These are phyloP conservation scores for Pelobates cultripes DNA, from an alignment of 2,797 vertebrate genomes.

Conservation along the genomic window DNA sequence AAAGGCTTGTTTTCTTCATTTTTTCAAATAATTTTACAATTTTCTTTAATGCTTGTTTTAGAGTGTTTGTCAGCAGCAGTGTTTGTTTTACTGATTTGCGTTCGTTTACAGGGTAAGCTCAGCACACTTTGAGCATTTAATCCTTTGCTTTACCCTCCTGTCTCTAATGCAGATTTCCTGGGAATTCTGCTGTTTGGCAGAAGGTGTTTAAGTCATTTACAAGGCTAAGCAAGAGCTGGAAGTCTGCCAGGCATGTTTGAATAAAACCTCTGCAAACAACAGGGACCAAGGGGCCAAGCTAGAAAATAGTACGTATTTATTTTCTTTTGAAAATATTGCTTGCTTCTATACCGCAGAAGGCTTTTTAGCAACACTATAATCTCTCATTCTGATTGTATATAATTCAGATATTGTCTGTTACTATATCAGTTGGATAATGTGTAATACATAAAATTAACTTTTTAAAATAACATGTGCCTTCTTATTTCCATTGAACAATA, in stretches of 20 bases:
- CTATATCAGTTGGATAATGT: conserved; percentile 8
- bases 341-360: conserved; percentile 10
- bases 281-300: conserved; percentile 46
- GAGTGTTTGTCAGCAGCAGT: conserved; percentile 33
- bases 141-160: conserved; percentile 6
- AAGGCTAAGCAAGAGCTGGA: conserved; percentile 58
- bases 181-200: conserved; percentile 33
- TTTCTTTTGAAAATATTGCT: conserved; percentile 45
- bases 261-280: conserved; percentile 58
- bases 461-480: background rate
- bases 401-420: conserved; percentile 16
- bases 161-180: conserved; percentile 35
- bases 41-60: conserved; percentile 16
- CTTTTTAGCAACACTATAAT: conserved; percentile 42
- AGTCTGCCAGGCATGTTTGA: conserved; percentile 55
- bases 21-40: conserved; percentile 22
- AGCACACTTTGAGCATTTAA: conserved; percentile 39
- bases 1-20: background rate
- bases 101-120: conserved; percentile 40
- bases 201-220: conserved; percentile 54
- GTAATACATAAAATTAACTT: background rate
- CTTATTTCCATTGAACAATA: background rate
- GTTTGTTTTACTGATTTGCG: conserved; percentile 49
- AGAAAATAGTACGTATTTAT: conserved; percentile 57
- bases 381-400: conserved; percentile 27